Evolutionary conservation across 1,140 invertebrate genomes (phyloP), one percentile per base, ranked within the genome.

Genomic region (Drosophila saltans): DNA sequence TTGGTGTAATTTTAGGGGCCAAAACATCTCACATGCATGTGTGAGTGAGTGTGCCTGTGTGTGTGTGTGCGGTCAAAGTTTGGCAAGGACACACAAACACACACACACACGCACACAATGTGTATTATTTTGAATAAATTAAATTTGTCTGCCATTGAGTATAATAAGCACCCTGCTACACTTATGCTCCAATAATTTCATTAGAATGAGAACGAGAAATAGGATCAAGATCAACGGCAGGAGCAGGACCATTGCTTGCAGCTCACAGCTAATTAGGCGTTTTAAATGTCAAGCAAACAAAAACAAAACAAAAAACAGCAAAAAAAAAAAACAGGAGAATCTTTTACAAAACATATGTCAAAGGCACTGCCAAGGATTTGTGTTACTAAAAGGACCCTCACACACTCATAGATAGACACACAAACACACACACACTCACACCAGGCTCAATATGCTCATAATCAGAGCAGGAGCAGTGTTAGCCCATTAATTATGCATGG

Each of bases 51-150:
- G 30, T 30, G 56, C 28, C 2, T 30, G 56, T 30, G 56, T 57
- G 28, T 33, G n/a, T 66, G 68, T 61, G 62, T 75, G 72, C 43
- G 71, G 75, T 75, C 67, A 69, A 74, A 80, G 69, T 72, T 85
- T 45, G 64, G 65, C 70, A 78, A 78, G 78, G 73, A 81, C 81
- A 85, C 16, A 16, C 16, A 59, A 63, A 41, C 40, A 41, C 40
- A 11, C 40, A 41, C 40, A 10, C 8, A 45, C 56, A 57, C 16
- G 39, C 71, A 57, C 80, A 75, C 71, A 78, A 41, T 81, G 68
- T 81, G 64, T 72, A 62, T 70, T 72, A 88, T 83, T 86, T 86
- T 86, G 80, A 86, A 83, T 86, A 86, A 86, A 86, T 86, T 83
- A 74, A 86, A 86, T 86, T 74, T 83, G 67, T 77, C 67, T 83